Evolutionary conservation across 2,113 vertebrate genomes (phyloP).

Genomic region (Madoqua kirkii): DNA sequence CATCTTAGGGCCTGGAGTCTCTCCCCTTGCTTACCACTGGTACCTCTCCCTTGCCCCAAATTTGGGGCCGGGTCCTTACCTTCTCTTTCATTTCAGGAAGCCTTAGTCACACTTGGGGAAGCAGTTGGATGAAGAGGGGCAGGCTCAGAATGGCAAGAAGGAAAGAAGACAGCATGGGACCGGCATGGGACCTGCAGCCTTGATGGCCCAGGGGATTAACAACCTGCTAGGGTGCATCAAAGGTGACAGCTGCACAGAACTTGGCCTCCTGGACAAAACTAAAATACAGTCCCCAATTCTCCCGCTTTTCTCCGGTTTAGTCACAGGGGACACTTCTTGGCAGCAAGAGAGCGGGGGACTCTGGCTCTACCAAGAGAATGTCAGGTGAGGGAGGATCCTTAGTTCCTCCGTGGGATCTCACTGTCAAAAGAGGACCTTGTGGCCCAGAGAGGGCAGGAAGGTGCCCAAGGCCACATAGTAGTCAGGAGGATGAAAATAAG

Average conservation of each 20-base stretch:
- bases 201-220: not conserved
- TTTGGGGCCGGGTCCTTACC: not conserved
- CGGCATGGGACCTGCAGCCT: not conserved
- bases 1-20: not conserved
- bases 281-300: not conserved
- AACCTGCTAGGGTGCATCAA: not conserved
- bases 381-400: not conserved
- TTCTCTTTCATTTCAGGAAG: not conserved
- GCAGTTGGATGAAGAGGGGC: not conserved
- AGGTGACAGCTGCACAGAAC: not conserved
- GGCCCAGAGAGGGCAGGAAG: conserved; percentile 21
- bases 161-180: not conserved
- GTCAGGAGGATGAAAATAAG: not conserved
- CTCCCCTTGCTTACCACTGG: not conserved
- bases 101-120: not conserved
- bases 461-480: not conserved
- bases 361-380: not conserved
- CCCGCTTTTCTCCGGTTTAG: not conserved
- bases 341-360: not conserved
- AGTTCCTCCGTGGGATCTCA: not conserved
- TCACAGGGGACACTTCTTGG: not conserved
- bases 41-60: not conserved
- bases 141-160: not conserved
- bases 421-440: not conserved
- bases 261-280: not conserved